phyloP scores from a whole-genome alignment of 2,113 vertebrate genomes.

The Rallus limicola region DNA sequence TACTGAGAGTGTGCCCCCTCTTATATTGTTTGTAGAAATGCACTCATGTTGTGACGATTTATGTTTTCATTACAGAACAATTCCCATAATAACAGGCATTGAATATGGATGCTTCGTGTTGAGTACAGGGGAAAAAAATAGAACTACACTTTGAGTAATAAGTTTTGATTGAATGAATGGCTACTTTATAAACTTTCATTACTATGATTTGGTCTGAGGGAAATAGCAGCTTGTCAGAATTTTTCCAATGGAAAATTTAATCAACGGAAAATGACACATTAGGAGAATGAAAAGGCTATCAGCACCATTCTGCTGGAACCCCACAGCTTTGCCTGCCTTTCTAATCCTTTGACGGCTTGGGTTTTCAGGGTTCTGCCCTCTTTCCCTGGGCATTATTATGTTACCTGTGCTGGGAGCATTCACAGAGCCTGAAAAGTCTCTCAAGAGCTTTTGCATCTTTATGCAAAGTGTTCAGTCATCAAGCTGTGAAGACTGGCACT shows the following conservation, averaged over 20 bases:
- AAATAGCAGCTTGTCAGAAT: neutral
- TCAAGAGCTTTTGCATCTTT: neutral
- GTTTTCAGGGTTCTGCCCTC: neutral
- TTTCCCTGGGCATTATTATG: neutral
- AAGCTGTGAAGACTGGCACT: neutral
- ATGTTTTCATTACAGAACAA: slow-evolving; percentile 54
- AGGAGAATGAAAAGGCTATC: neutral
- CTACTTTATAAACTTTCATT: slow-evolving; percentile 50
- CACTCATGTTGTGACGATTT: slow-evolving; percentile 46
- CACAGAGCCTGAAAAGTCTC: neutral
- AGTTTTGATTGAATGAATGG: slow-evolving; percentile 46
- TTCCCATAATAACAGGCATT: slow-evolving; percentile 44
- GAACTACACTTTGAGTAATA: neutral
- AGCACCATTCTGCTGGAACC: neutral
- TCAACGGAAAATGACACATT: neutral
- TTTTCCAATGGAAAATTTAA: slow-evolving; percentile 27
- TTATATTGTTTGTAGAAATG: neutral
- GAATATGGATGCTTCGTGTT: slow-evolving; percentile 24
- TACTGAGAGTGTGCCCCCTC: neutral
- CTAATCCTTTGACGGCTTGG: neutral
- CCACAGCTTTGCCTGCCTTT: neutral
- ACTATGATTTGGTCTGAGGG: neutral
- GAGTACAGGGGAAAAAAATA: neutral
- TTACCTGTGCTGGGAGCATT: neutral
- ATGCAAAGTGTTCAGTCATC: neutral